Base-by-base conservation (phyloP, 2,797 vertebrate species). In the Salarias fasciatus region DNA sequence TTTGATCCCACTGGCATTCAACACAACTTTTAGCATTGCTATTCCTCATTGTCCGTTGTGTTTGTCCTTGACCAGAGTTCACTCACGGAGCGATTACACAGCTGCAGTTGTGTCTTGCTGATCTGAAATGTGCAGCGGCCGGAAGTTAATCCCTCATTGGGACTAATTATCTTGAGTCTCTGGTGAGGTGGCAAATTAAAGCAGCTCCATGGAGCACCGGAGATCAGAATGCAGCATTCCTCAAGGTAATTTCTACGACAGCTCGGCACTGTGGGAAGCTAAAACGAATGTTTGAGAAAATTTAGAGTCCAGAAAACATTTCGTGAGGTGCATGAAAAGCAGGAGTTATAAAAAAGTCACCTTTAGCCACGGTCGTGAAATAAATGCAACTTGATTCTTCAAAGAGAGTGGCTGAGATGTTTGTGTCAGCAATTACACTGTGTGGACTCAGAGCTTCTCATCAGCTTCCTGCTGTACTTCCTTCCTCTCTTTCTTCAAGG, bases 111-210 rank as follows among this genome's bases (percentile, higher is more conserved):
- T 59, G 69, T 76, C 78, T 51, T 43, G 53, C 52, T 57, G 63
- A 70, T 80, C 60, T 79, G 59, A 69, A 79, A 77, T 77, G 80
- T 66, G 75, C 88, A 81, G 77, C 78, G 69, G 86, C 84, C 52
- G 62, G 84, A 83, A 85, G 72, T 49, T 87, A 85, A 87, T 88
- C 83, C 82, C 88, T 90, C 86, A 63, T 86, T 87, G 75, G 75
- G 73, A 84, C 78, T 72, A 87, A 92, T 90, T 86, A 85, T 75
- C 48, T 38, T 72, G 70, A 87, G 68, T 88, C 77, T 72, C 63
- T 55, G 45, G 61, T 63, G 85, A 85, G 79, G 82, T 41, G 70
- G 81, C 53, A 61, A 79, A 81, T 85, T 61, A 53, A 69, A 41
- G 33, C 44, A 42, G 45, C 64, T 75, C 76, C 52, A 36, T 40